Percentiles rank a stretch among this genome's conserved stretches.
Evolutionary conservation across 2,113 vertebrate species (phyloP).

Genomic region (Heterocephalus glaber): DNA sequence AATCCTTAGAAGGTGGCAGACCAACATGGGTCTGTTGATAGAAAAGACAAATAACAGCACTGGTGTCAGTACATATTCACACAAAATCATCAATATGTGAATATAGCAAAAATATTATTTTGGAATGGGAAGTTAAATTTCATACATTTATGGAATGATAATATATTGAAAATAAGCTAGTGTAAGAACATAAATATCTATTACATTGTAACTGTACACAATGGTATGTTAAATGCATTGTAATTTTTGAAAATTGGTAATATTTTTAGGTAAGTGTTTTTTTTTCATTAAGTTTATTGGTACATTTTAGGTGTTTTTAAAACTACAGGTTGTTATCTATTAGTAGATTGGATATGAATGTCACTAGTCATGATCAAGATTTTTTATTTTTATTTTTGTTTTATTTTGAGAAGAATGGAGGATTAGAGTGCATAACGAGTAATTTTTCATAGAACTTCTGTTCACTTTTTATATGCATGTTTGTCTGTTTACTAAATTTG

Average conservation of each 20-base stretch:
- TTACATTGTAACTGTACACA: background rate
- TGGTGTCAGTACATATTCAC: background rate
- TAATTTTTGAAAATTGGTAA: constrained; percentile 25
- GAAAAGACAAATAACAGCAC: background rate
- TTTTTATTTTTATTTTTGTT: background rate
- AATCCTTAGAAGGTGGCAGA: background rate
- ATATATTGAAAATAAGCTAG: constrained; percentile 9
- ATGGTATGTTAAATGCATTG: background rate
- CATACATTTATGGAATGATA: background rate
- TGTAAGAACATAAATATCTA: background rate
- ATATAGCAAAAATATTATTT: background rate
- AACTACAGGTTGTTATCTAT: background rate
- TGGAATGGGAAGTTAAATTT: background rate
- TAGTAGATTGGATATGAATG: background rate
- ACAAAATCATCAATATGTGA: background rate
- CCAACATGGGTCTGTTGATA: background rate
- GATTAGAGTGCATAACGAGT: background rate
- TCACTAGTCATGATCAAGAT: background rate
- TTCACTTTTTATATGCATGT: background rate
- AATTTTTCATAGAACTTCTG: background rate
- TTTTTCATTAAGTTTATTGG: too few relatives aligned
- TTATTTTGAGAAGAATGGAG: background rate
- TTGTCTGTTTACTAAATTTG: background rate
- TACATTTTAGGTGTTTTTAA: background rate
- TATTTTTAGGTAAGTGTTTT: background rate